Percentiles rank a stretch among this genome's conserved stretches.
Conservation (phyloP, 2,797 vertebrate species). For the Leuciscus waleckii region DNA sequence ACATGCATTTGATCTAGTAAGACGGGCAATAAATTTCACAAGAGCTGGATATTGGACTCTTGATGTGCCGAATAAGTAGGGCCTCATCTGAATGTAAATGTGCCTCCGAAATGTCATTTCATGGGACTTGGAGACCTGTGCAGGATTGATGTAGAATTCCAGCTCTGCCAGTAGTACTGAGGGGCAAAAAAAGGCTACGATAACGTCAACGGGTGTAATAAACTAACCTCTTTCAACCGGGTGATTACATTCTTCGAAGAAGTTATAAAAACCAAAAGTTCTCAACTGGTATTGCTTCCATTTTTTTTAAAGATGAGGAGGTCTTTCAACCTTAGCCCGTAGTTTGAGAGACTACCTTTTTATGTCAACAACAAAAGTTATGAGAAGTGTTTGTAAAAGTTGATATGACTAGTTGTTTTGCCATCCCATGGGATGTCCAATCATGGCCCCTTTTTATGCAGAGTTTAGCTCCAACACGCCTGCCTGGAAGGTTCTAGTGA, state of each 20-base stretch:
- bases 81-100: slow-evolving; percentile 64
- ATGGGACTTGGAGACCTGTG: slow-evolving; percentile 31
- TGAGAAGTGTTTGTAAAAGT: neutral
- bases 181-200: neutral
- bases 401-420: neutral
- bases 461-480: neutral
- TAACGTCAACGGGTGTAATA: slow-evolving; percentile 24
- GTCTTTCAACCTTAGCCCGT: neutral
- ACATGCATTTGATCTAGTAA: slow-evolving; percentile 45
- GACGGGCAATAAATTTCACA: slow-evolving; percentile 59
- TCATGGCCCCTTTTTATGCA: neutral
- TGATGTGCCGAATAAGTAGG: slow-evolving; percentile 55
- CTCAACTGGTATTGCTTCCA: neutral
- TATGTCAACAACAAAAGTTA: neutral
- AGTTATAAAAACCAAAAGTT: neutral
- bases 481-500: neutral
- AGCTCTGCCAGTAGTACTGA: neutral
- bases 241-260: slow-evolving; percentile 36
- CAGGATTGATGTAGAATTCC: slow-evolving; percentile 51
- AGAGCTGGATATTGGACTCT: slow-evolving; percentile 53
- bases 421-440: neutral
- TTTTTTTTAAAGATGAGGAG: neutral
- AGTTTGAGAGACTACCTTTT: neutral
- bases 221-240: slow-evolving; percentile 28
- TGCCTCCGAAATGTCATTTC: slow-evolving; percentile 46